Conservation (phyloP, 53 echinoderm and acorn worm species). For the Echinometra lucunter region DNA sequence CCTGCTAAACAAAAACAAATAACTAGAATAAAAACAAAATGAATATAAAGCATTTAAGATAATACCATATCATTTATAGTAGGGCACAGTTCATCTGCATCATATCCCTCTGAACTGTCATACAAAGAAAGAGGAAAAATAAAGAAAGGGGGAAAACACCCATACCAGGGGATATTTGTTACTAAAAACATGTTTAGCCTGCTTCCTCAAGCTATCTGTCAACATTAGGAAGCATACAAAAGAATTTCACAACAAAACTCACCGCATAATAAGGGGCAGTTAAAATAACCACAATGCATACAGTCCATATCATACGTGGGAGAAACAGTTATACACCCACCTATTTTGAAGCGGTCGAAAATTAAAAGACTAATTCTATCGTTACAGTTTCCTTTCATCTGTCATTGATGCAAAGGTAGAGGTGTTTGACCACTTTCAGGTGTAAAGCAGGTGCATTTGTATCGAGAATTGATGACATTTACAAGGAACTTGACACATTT, state of each 20-base stretch:
- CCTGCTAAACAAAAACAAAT: neutral
- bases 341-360: neutral
- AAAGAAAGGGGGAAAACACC: neutral
- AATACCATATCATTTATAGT: too few species aligned
- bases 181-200: neutral
- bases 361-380: neutral
- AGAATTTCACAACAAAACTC: neutral
- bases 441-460: slow-evolving; percentile 29
- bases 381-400: slow-evolving; percentile 26
- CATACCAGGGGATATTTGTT: neutral
- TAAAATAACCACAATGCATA: neutral
- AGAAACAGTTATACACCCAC: neutral
- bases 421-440: neutral
- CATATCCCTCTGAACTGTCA: neutral
- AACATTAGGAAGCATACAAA: neutral
- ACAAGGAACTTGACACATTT: neutral
- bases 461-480: neutral
- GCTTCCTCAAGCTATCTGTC: neutral
- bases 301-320: neutral
- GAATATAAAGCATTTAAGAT: neutral
- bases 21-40: neutral
- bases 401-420: neutral
- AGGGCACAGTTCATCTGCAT: too few species aligned
- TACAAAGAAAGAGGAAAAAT: neutral
- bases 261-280: too few species aligned